Conservation (phyloP, 2,888 invertebrate genomes). For the Tyria jacobaeae region DNA sequence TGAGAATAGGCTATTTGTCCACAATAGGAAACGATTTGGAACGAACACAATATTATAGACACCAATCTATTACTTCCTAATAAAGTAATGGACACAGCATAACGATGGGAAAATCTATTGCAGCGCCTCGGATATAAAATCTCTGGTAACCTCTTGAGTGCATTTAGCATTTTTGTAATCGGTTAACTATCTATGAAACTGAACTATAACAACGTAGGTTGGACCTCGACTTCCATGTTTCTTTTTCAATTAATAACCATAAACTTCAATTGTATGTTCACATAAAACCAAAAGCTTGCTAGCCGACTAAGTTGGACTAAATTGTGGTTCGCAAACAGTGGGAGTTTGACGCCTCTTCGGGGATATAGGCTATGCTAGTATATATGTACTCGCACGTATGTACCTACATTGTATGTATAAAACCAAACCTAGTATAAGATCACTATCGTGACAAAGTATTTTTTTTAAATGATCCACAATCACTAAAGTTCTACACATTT, state of each 20-base stretch:
- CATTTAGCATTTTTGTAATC: neutral
- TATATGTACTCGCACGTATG: too few relatives aligned
- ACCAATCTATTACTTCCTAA: too few relatives aligned
- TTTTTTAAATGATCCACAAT: constrained; percentile 2
- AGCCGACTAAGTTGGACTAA: too few relatives aligned
- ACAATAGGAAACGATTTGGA: constrained; percentile 4
- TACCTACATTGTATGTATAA: too few relatives aligned
- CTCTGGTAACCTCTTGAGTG: neutral
- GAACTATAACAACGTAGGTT: neutral
- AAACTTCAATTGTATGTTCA: neutral
- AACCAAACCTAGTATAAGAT: too few relatives aligned
- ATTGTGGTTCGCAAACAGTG: too few relatives aligned
- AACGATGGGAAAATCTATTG: neutral
- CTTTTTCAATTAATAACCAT: neutral
- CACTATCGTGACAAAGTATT: neutral
- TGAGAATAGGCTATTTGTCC: constrained; percentile 4
- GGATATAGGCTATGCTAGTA: too few relatives aligned
- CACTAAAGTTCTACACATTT: neutral
- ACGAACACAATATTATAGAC: neutral
- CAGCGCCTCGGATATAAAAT: neutral
- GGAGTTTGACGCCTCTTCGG: too few relatives aligned
- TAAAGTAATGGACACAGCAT: too few relatives aligned
- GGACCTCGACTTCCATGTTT: neutral
- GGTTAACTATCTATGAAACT: neutral
- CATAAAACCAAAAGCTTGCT: neutral